Conservation (phyloP, 2,113 vertebrate species). For the Triplophysa dalaica region DNA sequence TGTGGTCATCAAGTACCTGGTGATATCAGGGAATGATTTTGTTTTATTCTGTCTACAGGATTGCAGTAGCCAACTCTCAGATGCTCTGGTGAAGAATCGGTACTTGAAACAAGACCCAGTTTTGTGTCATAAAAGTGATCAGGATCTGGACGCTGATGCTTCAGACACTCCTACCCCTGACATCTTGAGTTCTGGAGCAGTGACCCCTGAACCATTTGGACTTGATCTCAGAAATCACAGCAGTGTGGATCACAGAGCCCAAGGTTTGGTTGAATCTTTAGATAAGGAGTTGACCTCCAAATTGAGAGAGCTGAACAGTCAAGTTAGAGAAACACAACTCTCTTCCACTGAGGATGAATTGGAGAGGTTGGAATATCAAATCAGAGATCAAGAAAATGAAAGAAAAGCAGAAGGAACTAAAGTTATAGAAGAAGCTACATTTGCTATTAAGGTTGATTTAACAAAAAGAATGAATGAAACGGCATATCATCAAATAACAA, state of each 20-base stretch:
- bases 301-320: constrained; percentile 20
- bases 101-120: constrained; percentile 30
- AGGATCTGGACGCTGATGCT: constrained; percentile 6
- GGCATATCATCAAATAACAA: not conserved
- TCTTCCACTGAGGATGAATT: constrained; percentile 36
- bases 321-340: constrained; percentile 30
- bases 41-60: constrained; percentile 54
- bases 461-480: no score
- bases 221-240: constrained; percentile 7
- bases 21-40: not conserved
- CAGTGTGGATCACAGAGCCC: not conserved
- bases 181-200: constrained; percentile 61
- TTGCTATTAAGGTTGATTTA: not conserved
- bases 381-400: not conserved
- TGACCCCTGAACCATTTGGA: constrained; percentile 56
- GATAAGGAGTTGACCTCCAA: constrained; percentile 51
- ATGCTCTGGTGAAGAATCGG: constrained; percentile 35
- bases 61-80: constrained; percentile 45
- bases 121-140: constrained; percentile 10
- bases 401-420: not conserved
- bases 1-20: not conserved
- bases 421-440: not conserved
- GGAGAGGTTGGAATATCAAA: constrained; percentile 9
- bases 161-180: constrained; percentile 62
- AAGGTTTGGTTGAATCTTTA: not conserved